phyloP scores from a whole-genome alignment of 1,140 invertebrate genomes.

The Dendroctonus valens region DNA sequence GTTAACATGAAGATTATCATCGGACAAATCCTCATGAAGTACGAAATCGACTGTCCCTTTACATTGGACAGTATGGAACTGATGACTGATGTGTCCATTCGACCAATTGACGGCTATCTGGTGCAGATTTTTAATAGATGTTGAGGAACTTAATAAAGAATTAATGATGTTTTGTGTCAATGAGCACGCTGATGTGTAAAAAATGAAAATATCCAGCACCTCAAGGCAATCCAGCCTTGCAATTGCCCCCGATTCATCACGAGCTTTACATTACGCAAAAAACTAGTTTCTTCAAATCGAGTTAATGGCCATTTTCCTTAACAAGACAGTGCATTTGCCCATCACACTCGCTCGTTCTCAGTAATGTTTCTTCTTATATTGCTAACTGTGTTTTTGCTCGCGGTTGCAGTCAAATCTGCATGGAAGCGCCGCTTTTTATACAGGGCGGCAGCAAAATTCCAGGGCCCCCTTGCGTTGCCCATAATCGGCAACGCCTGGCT shows the following conservation, averaged over 20 bases:
- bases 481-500: constrained; percentile 33
- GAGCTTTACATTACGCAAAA: too few relatives aligned
- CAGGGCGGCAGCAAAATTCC: constrained; percentile 19
- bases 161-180: too few relatives aligned
- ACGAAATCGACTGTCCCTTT: constrained; percentile 23
- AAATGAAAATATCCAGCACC: too few relatives aligned
- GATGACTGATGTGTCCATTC: constrained; percentile 34
- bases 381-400: too few relatives aligned
- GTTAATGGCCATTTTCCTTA: too few relatives aligned
- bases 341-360: too few relatives aligned
- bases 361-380: too few relatives aligned
- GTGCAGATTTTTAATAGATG: constrained; percentile 3
- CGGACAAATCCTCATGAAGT: constrained; percentile 31
- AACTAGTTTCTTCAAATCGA: too few relatives aligned
- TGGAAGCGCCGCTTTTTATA: constrained; percentile 21
- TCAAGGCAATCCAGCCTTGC: too few relatives aligned
- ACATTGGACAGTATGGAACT: constrained; percentile 31
- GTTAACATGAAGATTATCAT: constrained; percentile 35
- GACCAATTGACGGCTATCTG: constrained; percentile 5
- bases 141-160: not conserved
- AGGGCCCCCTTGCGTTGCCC: constrained; percentile 41
- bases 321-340: too few relatives aligned
- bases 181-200: too few relatives aligned
- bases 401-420: not conserved
- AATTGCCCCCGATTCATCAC: too few relatives aligned